Evolutionary conservation across 2,797 vertebrate genomes (phyloP).

Genomic region (Spinibarbus caldwelli): DNA sequence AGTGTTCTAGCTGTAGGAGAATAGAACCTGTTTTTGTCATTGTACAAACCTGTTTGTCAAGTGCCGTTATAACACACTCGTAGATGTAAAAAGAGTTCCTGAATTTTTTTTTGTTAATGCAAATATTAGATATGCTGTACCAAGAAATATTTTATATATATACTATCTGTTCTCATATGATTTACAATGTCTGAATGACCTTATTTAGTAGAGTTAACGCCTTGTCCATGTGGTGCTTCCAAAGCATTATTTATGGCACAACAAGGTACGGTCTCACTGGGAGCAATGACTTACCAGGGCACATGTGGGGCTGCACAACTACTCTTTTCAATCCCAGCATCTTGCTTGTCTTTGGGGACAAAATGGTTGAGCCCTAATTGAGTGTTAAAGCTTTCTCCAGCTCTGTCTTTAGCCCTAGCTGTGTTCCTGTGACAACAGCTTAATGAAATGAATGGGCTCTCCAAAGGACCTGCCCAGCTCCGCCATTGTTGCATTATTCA

Average conservation of each 20-base stretch:
- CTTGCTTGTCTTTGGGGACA: conserved; percentile 38
- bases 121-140: neutral
- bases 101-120: neutral
- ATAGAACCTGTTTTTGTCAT: neutral
- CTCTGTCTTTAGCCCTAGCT: conserved; percentile 31
- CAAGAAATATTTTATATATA: neutral
- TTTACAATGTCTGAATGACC: conserved; percentile 1
- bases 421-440: conserved; percentile 33
- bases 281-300: conserved; percentile 10
- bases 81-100: neutral
- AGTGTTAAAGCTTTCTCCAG: conserved; percentile 54
- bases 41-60: neutral
- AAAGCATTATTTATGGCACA: conserved; percentile 19
- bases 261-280: neutral
- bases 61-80: neutral
- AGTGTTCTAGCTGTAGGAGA: neutral
- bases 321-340: conserved; percentile 36
- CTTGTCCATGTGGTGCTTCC: neutral
- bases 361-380: conserved; percentile 49
- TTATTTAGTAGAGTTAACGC: neutral
- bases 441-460: conserved; percentile 59
- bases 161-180: neutral
- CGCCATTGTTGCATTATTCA: conserved; percentile 54
- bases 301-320: conserved; percentile 25
- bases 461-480: conserved; percentile 26